These are phyloP conservation scores for Wasmannia auropunctata DNA, from an alignment of 1,140 invertebrate genomes.

Conservation along the genomic window DNA sequence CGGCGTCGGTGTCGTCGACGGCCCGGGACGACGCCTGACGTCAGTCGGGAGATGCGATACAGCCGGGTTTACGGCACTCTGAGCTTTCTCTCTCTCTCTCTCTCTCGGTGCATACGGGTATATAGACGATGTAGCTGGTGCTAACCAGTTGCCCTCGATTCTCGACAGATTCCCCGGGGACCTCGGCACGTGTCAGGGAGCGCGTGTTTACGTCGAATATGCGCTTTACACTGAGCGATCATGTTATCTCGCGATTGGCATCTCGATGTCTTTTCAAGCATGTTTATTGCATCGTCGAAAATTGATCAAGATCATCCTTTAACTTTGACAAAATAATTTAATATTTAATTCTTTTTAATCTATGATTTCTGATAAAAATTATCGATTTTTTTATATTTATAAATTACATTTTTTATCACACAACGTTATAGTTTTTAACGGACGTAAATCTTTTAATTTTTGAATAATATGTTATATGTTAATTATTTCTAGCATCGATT, in stretches of 20 bases:
- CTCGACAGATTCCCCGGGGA: conserved; percentile 39
- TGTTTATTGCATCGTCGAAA: background rate
- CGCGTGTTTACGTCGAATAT: conserved; percentile 54
- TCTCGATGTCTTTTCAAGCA: background rate
- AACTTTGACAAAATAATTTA: background rate
- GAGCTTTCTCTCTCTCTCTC: too few relatives aligned
- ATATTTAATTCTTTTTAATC: too few relatives aligned
- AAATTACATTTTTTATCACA: background rate
- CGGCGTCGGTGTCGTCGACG: background rate
- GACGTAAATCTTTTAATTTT: background rate
- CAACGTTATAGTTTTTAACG: background rate
- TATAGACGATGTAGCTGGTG: background rate
- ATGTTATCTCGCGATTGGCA: background rate
- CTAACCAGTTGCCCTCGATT: conserved; percentile 45
- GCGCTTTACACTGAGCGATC: background rate
- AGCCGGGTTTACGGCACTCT: background rate
- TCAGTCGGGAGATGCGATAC: conserved; percentile 43
- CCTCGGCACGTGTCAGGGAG: conserved; percentile 52
- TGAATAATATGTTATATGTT: too few relatives aligned
- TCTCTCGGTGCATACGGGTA: conserved; percentile 16
- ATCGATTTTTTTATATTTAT: background rate
- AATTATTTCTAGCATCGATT: background rate
- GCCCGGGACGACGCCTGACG: conserved; percentile 19
- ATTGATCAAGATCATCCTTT: background rate
- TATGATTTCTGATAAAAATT: background rate